Evolutionary conservation across 2,888 invertebrate genomes (phyloP).

Genomic region (Meandrusa payeni): DNA sequence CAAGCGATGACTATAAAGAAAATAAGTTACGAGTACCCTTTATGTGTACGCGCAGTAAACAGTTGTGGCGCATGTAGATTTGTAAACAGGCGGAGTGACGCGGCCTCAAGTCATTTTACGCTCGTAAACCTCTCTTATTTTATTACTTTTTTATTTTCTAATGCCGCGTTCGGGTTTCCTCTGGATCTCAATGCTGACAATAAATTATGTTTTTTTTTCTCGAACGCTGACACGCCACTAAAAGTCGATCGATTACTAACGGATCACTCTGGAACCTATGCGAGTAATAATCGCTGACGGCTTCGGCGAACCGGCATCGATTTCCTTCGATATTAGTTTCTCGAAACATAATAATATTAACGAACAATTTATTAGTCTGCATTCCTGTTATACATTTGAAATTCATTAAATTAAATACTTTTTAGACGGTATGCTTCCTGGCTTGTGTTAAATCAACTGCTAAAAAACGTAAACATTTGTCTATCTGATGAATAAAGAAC

Average conservation of each 20-base stretch:
- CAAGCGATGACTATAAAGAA: constrained; percentile 67
- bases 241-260: constrained; percentile 80
- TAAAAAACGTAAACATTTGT: too few relatives aligned
- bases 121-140: constrained; percentile 77
- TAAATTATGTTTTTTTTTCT: constrained; percentile 79
- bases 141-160: constrained; percentile 79
- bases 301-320: constrained; percentile 70
- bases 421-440: neutral
- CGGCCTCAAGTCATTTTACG: constrained; percentile 74
- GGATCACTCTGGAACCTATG: constrained; percentile 76
- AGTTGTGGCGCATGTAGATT: constrained; percentile 48
- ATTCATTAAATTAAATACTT: neutral
- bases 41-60: constrained; percentile 40
- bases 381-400: neutral
- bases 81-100: constrained; percentile 63
- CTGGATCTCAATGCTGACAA: constrained; percentile 75
- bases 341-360: constrained; percentile 41
- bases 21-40: constrained; percentile 69
- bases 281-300: constrained; percentile 69
- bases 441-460: too few relatives aligned
- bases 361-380: constrained; percentile 37
- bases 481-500: too few relatives aligned
- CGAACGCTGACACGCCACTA: constrained; percentile 79
- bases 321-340: constrained; percentile 77
- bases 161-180: constrained; percentile 73